phyloP scores from a whole-genome alignment of 2,113 vertebrate genomes.

The Trematomus loennbergii region DNA sequence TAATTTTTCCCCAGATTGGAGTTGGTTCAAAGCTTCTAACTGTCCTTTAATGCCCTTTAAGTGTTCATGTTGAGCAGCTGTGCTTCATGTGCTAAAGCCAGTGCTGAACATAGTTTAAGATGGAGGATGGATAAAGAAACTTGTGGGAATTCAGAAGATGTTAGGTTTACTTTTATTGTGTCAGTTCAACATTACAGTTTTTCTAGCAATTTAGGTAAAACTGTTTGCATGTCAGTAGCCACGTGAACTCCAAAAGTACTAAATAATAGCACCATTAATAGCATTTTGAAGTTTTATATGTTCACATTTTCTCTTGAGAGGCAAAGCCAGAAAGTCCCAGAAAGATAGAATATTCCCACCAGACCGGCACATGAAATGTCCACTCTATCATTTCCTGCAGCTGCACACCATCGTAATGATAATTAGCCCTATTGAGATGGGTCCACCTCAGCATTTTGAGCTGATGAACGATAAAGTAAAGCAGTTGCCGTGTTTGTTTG shows the following conservation, averaged over 20 bases:
- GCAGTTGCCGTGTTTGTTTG: slow-evolving; percentile 81
- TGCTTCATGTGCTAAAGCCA: no score
- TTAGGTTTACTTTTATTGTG: background rate
- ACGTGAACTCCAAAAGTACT: background rate
- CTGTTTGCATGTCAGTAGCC: background rate
- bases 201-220: background rate
- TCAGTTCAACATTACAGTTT: background rate
- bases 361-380: slow-evolving; percentile 61
- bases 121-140: slow-evolving; percentile 13
- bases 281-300: background rate
- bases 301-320: background rate
- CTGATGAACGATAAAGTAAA: slow-evolving; percentile 71
- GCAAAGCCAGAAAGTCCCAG: slow-evolving; percentile 51
- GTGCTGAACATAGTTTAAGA: slow-evolving; percentile 32
- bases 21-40: no score
- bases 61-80: no score
- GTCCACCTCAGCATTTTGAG: slow-evolving; percentile 65
- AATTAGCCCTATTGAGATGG: slow-evolving; percentile 74
- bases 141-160: slow-evolving; percentile 19
- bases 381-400: slow-evolving; percentile 77
- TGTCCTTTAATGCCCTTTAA: no score
- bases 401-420: slow-evolving; percentile 74
- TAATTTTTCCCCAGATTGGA: no score
- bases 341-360: slow-evolving; percentile 60
- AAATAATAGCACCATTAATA: no score